These are phyloP conservation scores for Cosmia trapezina DNA, from an alignment of 2,888 invertebrate species.

Conservation along the genomic window DNA sequence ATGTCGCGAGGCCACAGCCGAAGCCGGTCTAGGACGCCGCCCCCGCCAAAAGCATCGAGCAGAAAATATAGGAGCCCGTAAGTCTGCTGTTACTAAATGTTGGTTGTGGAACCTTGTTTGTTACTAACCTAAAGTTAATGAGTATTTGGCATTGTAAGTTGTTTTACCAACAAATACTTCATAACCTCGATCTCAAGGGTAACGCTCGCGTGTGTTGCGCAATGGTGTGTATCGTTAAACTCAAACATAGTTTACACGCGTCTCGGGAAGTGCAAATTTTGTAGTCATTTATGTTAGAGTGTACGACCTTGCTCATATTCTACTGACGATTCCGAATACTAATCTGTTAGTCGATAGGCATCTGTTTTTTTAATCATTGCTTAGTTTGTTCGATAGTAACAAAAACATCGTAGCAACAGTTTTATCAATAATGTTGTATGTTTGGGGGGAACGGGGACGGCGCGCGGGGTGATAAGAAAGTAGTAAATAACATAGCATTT, in stretches of 20 bases:
- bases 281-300: conserved; percentile 49
- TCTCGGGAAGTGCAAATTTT: conserved; percentile 49
- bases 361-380: conserved; percentile 47
- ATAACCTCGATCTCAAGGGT: conserved; percentile 86
- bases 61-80: conserved; percentile 89
- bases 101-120: conserved; percentile 40
- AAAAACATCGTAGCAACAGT: conserved; percentile 62
- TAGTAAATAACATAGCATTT: conserved; percentile 39
- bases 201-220: conserved; percentile 76
- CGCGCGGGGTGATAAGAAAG: conserved; percentile 52
- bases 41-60: conserved; percentile 86
- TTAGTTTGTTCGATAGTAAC: conserved; percentile 36
- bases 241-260: conserved; percentile 61
- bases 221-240: conserved; percentile 70
- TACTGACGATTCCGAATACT: conserved; percentile 24
- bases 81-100: conserved; percentile 68
- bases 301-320: conserved; percentile 44
- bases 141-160: conserved; percentile 35
- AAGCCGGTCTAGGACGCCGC: conserved; percentile 89
- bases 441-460: conserved; percentile 8
- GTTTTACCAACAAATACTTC: conserved; percentile 57
- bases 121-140: conserved; percentile 3
- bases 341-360: conserved; percentile 24
- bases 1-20: conserved; percentile 88
- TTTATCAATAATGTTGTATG: conserved; percentile 64